Evolutionary conservation across 2,888 invertebrate genomes (phyloP).

Genomic region (Pyrochroa serraticornis): DNA sequence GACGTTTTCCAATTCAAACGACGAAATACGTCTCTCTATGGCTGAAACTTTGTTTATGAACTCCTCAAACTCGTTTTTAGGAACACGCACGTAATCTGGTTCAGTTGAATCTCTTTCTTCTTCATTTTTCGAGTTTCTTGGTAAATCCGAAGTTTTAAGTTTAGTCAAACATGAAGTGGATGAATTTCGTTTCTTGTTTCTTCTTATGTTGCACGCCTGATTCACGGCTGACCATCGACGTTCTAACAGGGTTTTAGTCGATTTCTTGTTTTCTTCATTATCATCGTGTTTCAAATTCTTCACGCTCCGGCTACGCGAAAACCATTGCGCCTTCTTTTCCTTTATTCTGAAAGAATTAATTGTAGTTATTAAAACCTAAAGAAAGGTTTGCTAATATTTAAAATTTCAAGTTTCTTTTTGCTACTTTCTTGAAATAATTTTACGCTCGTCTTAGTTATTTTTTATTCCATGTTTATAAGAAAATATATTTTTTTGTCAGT

Average conservation of each 20-base stretch:
- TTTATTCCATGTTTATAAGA: no score
- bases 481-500: no score
- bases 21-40: slow-evolving; percentile 73
- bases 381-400: no score
- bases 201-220: slow-evolving; percentile 50
- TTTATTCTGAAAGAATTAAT: slow-evolving; percentile 36
- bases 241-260: slow-evolving; percentile 52
- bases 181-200: slow-evolving; percentile 47
- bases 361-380: slow-evolving; percentile 13
- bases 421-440: no score
- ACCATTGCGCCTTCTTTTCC: slow-evolving; percentile 48
- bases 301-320: slow-evolving; percentile 40
- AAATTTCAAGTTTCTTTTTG: no score
- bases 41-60: slow-evolving; percentile 77
- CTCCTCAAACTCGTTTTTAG: slow-evolving; percentile 78
- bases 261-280: slow-evolving; percentile 24
- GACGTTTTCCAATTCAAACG: slow-evolving; percentile 46
- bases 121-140: neutral
- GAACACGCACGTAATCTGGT: slow-evolving; percentile 70
- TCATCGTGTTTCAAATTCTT: slow-evolving; percentile 37
- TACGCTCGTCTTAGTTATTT: no score
- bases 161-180: slow-evolving; percentile 35
- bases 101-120: slow-evolving; percentile 24
- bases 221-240: slow-evolving; percentile 64
- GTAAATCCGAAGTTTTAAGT: slow-evolving; percentile 27